Base-by-base conservation (phyloP, 2,888 invertebrate genomes). In the Epicampocera succincta region DNA sequence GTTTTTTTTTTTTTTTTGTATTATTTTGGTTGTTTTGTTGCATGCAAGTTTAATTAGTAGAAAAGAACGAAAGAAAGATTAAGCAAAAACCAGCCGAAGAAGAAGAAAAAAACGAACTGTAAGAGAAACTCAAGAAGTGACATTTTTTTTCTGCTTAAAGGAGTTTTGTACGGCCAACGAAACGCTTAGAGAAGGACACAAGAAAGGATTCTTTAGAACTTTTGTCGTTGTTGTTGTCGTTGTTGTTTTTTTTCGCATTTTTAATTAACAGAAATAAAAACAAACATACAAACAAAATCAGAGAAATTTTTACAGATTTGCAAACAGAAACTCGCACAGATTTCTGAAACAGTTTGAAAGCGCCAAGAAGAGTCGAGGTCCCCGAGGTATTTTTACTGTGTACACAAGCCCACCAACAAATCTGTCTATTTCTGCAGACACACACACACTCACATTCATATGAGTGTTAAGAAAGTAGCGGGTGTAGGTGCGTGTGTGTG, bases 31-130 rank as follows among this genome's bases (percentile, higher is more conserved):
- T 81, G 44, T 82, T 33, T 76, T 76, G 68, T 82, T 77, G 81
- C 81, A 81, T 81, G 81, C 77, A 48, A 73, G 72, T 82, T 65
- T 74, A 78, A 82, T 82, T 82, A 82, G 78, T 54, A 50, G 3
- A 63, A 74, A 40, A 68, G 4, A 56, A 73, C 25, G 60, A 74
- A 48, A 63, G 12, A 21, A 25, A 15, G 33, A 46, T n/a, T 66
- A 40, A 40, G 42, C 25, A n/a, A 33, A 61, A 61, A 13, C 12
- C 11, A 65, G 33, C n/a, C n/a, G n/a, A n/a, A n/a, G n/a, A n/a
- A n/a, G n/a, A n/a, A n/a, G n/a, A n/a, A n/a, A 56, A 50, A 66
- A 33, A 40, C 11, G n/a, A 72, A 15, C 50, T 72, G 8, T 12
- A 52, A 63, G 72, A 17, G 52, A 29, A 33, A 52, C 40, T 44